A percentile compares a stretch with the other conserved stretches of the same genome.
Evolutionary conservation across 1,140 invertebrate species (phyloP).

Genomic region (Mizuhopecten yessoensis): DNA sequence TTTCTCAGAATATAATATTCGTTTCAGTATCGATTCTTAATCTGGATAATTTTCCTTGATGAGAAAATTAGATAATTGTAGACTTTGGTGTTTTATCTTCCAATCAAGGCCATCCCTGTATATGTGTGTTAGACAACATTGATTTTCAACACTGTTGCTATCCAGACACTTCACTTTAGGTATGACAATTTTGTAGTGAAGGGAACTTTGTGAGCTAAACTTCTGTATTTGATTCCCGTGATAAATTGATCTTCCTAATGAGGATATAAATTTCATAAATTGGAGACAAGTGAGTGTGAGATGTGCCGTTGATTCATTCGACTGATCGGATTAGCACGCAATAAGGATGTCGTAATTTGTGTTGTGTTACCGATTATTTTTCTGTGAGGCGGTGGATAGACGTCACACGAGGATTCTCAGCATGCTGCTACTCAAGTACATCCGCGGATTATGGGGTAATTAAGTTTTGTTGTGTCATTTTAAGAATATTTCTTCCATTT

Average conservation of each 20-base stretch:
- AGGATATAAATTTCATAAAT: not conserved
- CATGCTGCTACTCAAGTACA: constrained; percentile 16
- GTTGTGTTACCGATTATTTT: too few species aligned
- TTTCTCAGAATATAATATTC: not conserved
- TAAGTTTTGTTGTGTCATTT: not conserved
- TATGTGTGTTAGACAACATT: not conserved
- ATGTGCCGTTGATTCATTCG: not conserved
- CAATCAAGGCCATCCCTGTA: not conserved
- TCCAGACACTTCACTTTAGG: not conserved
- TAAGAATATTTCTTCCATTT: not conserved
- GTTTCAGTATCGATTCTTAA: not conserved
- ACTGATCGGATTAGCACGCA: not conserved
- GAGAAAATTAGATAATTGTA: not conserved
- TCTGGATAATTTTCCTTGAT: not conserved
- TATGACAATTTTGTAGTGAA: not conserved
- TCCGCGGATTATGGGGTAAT: constrained; percentile 17
- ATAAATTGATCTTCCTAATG: not conserved
- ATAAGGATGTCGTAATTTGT: not conserved
- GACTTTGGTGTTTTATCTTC: not conserved
- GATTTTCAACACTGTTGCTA: not conserved
- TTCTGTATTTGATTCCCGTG: not conserved
- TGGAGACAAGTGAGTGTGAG: too few species aligned
- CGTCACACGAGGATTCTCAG: not conserved
- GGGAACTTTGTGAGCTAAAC: too few species aligned
- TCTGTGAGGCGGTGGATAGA: not conserved